phyloP scores from a whole-genome alignment of 2,113 vertebrate genomes.

The Semnopithecus entellus region DNA sequence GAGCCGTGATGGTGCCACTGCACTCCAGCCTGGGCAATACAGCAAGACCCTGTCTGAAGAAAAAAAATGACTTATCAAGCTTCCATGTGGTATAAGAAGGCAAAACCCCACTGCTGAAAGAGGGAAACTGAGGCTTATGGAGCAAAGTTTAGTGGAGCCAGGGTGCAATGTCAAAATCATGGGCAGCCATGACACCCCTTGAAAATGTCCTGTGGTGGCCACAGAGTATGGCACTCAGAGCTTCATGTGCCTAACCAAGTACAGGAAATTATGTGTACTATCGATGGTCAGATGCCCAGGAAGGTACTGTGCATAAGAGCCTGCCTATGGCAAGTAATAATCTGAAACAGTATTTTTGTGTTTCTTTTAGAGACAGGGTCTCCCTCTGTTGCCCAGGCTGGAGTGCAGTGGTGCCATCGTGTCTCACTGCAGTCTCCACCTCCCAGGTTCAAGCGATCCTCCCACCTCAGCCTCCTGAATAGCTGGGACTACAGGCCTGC shows the following conservation, averaged over 20 bases:
- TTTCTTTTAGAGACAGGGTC: too few species aligned
- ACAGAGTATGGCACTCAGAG: not conserved
- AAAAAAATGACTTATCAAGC: not conserved
- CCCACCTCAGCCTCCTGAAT: too few species aligned
- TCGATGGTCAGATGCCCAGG: rapidly evolving
- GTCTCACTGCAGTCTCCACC: too few species aligned
- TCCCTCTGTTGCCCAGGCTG: too few species aligned
- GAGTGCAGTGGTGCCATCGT: too few species aligned
- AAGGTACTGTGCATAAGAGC: rapidly evolving
- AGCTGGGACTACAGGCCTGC: too few species aligned
- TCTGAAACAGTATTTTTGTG: not conserved
- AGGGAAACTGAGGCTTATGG: not conserved
- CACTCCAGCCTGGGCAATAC: too few species aligned
- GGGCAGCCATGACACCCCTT: not conserved
- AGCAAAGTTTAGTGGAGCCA: not conserved
- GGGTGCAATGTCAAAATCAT: not conserved
- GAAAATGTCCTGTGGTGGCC: not conserved
- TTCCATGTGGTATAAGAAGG: not conserved
- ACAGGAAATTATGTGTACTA: rapidly evolving
- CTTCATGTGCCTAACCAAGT: not conserved
- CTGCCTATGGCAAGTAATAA: rapidly evolving
- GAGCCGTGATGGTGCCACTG: too few species aligned
- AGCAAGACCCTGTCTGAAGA: too few species aligned
- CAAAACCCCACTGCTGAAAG: not conserved
- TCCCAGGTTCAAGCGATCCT: too few species aligned